These are phyloP conservation scores for Ctenomys sociabilis DNA, from an alignment of 2,113 vertebrate species.

Conservation along the genomic window DNA sequence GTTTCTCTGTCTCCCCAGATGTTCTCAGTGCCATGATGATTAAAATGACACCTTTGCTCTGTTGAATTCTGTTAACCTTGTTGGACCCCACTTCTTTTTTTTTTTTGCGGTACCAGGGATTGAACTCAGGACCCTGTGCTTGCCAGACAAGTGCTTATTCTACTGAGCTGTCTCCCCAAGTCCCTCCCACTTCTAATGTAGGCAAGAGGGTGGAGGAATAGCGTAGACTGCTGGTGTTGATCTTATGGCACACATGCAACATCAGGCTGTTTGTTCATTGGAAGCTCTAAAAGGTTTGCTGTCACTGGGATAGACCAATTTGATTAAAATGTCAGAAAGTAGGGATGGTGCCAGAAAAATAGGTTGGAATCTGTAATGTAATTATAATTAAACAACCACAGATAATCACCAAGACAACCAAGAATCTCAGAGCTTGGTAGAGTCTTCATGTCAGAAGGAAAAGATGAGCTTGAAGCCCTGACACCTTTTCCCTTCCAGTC, in stretches of 20 bases:
- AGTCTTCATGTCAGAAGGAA: background rate
- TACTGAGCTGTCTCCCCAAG: too few relatives aligned
- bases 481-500: background rate
- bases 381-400: background rate
- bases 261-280: background rate
- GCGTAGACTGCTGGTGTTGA: background rate
- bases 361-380: background rate
- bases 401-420: background rate
- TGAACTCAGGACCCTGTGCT: too few relatives aligned
- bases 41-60: background rate
- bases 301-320: background rate
- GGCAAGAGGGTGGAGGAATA: background rate
- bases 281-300: background rate
- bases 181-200: background rate
- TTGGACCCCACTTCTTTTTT: background rate
- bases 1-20: background rate
- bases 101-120: background rate
- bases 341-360: background rate
- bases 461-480: background rate
- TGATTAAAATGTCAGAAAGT: background rate
- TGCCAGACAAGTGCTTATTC: too few relatives aligned
- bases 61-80: conserved; percentile 35
- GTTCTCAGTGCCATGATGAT: background rate
- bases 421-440: background rate
- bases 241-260: background rate